Percentiles rank a stretch among this genome's conserved stretches.
phyloP scores from a whole-genome alignment of 30 jellyfish, hydroid and myxozoan species.

The Morbakka virulenta region DNA sequence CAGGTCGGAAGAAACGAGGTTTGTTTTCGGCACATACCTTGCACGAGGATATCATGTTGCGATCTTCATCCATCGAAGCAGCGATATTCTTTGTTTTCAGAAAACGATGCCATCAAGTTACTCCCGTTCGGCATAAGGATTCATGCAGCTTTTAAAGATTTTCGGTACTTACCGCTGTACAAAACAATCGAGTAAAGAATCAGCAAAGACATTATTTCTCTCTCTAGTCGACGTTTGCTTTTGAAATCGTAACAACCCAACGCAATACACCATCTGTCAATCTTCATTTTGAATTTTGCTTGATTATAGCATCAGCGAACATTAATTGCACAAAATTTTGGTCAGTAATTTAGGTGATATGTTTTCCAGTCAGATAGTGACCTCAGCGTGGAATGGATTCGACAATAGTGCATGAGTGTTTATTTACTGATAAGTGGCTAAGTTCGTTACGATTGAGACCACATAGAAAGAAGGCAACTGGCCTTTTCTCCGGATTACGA shows the following conservation, averaged over 20 bases:
- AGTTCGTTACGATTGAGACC: too few species aligned
- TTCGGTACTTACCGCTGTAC: too few species aligned
- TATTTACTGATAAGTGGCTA: constrained; percentile 17
- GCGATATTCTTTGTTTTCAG: too few species aligned
- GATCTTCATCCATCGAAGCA: constrained; percentile 8
- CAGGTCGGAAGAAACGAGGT: too few species aligned
- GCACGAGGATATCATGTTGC: neutral
- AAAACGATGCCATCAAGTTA: too few species aligned
- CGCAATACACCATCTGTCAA: constrained; percentile 57
- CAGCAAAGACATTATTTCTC: constrained; percentile 6
- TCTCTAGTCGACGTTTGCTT: constrained; percentile 28
- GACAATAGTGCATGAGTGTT: constrained; percentile 37
- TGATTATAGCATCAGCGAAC: constrained; percentile 50
- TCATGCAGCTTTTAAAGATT: too few species aligned
- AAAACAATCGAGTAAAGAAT: too few species aligned
- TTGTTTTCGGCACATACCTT: too few species aligned
- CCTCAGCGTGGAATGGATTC: constrained; percentile 65
- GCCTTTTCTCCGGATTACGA: constrained; percentile 29
- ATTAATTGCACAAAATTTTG: constrained; percentile 51
- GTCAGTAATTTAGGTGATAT: constrained; percentile 44
- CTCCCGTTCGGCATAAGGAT: too few species aligned
- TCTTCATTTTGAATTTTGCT: constrained; percentile 48
- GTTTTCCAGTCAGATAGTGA: constrained; percentile 44
- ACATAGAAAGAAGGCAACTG: constrained; percentile 36
- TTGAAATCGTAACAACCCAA: constrained; percentile 44